These are phyloP conservation scores for Meles meles DNA, from an alignment of 2,113 vertebrate species.

Conservation along the genomic window DNA sequence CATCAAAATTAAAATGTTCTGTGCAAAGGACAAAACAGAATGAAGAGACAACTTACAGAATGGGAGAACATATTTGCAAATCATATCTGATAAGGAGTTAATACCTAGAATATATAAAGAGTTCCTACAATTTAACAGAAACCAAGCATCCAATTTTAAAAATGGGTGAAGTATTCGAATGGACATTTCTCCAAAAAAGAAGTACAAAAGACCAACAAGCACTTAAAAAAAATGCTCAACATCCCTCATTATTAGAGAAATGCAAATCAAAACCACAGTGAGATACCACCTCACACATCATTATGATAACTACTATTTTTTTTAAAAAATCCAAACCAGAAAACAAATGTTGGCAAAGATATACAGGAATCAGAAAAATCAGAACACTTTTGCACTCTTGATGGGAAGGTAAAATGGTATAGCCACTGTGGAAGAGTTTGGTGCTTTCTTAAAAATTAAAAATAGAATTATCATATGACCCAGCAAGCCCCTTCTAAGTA, in stretches of 20 bases:
- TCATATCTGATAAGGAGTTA: neutral
- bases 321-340: neutral
- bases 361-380: neutral
- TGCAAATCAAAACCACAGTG: neutral
- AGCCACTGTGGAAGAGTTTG: neutral
- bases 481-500: neutral
- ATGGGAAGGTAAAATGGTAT: neutral
- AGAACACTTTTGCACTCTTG: neutral
- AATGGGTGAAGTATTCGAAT: neutral
- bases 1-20: neutral
- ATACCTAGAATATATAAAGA: neutral
- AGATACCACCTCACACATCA: neutral
- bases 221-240: neutral
- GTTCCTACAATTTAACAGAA: neutral
- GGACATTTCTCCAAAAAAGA: neutral
- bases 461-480: neutral
- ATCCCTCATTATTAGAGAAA: neutral
- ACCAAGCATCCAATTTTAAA: neutral
- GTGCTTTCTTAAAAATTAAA: neutral
- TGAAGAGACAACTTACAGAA: neutral
- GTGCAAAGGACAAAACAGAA: neutral
- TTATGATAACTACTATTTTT: neutral
- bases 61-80: neutral
- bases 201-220: neutral
- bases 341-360: neutral